Conservation (phyloP, 2,888 invertebrate species). For the Meteorus colon region DNA sequence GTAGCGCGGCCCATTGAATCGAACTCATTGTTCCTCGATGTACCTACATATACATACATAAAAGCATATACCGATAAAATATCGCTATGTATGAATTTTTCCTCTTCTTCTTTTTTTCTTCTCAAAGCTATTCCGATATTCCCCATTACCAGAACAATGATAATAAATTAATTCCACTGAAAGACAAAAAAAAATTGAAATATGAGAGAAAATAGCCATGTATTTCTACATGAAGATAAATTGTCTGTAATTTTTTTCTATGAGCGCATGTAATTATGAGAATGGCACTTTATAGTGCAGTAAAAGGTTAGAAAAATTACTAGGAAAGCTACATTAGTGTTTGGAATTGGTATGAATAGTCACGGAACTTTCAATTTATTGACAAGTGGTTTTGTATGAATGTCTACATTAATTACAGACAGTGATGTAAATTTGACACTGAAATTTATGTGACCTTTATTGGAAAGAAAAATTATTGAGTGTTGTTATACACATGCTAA, state of each 20-base stretch:
- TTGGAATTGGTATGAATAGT: too few species aligned
- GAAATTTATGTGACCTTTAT: too few species aligned
- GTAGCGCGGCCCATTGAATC: constrained; percentile 27
- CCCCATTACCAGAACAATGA: background rate
- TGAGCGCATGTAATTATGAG: too few species aligned
- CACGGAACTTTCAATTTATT: too few species aligned
- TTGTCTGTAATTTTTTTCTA: background rate
- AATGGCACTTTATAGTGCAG: too few species aligned
- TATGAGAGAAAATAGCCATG: background rate
- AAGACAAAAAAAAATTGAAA: constrained; percentile 32
- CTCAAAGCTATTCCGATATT: background rate
- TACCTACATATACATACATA: background rate
- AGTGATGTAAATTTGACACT: too few species aligned
- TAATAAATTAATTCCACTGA: background rate
- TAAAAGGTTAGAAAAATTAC: too few species aligned
- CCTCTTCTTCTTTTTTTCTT: background rate
- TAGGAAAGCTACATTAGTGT: too few species aligned
- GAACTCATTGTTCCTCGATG: constrained; percentile 30
- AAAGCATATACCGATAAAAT: background rate
- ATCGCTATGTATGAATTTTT: background rate
- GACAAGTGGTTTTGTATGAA: too few species aligned
- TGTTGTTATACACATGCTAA: too few species aligned
- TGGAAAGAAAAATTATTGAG: too few species aligned
- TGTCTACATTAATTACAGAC: too few species aligned
- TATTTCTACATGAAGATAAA: background rate